Evolutionary conservation across 2,113 vertebrate species (phyloP).

Genomic region (Shinisaurus crocodilurus): DNA sequence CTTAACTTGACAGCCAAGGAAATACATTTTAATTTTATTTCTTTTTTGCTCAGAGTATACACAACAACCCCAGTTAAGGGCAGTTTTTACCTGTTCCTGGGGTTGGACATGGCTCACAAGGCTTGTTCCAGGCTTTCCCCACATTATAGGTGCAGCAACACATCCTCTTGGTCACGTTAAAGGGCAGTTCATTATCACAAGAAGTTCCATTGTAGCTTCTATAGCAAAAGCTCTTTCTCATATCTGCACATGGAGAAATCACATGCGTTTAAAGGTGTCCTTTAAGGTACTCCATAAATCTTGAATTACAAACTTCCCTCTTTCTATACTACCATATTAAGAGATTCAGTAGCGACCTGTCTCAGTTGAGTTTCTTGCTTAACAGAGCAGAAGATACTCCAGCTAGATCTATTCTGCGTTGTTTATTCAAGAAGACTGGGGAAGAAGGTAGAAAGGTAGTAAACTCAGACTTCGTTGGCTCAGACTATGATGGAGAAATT

Average conservation of each 20-base stretch:
- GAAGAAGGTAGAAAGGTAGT: neutral
- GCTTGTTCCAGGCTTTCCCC: constrained; percentile 89
- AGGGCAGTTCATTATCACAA: constrained; percentile 85
- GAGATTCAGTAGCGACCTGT: neutral
- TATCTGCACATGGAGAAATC: constrained; percentile 72
- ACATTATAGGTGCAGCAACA: constrained; percentile 88
- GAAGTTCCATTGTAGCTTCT: constrained; percentile 83
- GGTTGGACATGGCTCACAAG: constrained; percentile 81
- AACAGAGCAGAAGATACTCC: neutral
- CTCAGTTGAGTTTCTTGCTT: neutral
- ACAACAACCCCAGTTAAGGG: neutral
- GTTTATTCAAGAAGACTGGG: neutral
- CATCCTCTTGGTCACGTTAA: constrained; percentile 85
- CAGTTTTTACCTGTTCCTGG: constrained; percentile 78
- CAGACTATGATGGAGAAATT: neutral
- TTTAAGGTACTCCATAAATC: neutral
- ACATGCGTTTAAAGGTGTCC: neutral
- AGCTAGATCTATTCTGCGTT: neutral
- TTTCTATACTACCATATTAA: neutral
- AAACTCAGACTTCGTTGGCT: neutral
- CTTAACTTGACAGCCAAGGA: neutral
- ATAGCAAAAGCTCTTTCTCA: constrained; percentile 89
- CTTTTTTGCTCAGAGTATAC: neutral
- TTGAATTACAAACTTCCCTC: neutral
- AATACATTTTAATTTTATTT: neutral